These are phyloP conservation scores for Boleophthalmus pectinirostris DNA, from an alignment of 2,113 vertebrate species.

Conservation along the genomic window DNA sequence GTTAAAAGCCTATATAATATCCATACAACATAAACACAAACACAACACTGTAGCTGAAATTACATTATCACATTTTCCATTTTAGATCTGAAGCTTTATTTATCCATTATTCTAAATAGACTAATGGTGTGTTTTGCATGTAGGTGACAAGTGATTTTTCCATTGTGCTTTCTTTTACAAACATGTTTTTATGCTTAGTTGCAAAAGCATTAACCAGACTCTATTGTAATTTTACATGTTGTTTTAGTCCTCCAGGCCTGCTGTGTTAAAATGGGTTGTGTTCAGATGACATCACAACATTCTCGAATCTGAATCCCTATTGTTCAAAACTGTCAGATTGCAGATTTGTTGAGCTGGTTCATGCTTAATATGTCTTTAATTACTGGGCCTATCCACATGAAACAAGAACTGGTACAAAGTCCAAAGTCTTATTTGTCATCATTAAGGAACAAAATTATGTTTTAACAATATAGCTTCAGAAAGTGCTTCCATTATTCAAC, in stretches of 20 bases:
- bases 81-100: background rate
- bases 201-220: conserved; percentile 15
- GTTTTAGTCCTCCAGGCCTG: background rate
- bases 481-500: no score
- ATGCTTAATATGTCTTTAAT: no score
- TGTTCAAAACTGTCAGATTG: no score
- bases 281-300: no score
- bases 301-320: no score
- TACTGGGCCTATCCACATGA: no score
- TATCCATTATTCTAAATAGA: background rate
- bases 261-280: conserved; percentile 36
- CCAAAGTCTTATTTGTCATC: no score
- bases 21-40: background rate
- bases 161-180: background rate
- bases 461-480: no score
- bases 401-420: no score
- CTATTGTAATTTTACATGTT: conserved; percentile 10
- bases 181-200: background rate
- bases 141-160: background rate
- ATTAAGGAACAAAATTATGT: no score
- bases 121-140: background rate
- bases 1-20: background rate
- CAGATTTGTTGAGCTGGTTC: no score
- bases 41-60: background rate
- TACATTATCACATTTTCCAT: conserved; percentile 4